phyloP scores from a whole-genome alignment of 2,888 invertebrate genomes.

The Alentia gelatinosa region DNA sequence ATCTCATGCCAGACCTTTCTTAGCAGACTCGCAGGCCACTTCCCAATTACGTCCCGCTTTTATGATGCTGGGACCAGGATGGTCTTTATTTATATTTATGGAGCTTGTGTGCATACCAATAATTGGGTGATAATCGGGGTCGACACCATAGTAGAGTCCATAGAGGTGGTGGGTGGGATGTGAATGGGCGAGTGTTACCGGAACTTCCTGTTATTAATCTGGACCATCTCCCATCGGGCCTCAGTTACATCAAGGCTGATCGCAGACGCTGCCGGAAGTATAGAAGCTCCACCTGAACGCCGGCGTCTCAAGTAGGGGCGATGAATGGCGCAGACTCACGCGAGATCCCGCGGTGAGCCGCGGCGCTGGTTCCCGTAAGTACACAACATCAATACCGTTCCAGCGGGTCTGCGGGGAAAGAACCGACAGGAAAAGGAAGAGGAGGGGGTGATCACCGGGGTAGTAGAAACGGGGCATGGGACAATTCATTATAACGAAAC shows the following conservation, averaged over 20 bases:
- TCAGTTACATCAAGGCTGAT: neutral
- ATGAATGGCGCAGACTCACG: neutral
- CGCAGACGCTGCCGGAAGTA: neutral
- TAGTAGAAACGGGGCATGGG: neutral
- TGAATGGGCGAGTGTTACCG: no score
- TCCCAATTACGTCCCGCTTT: neutral
- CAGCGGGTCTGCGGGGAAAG: neutral
- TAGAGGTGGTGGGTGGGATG: neutral
- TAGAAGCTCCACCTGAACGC: neutral
- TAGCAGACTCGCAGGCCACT: neutral
- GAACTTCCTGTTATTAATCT: neutral
- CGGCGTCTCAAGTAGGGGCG: neutral
- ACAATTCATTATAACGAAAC: neutral
- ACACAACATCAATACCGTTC: neutral
- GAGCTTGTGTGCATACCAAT: neutral
- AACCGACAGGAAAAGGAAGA: neutral
- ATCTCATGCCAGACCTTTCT: neutral
- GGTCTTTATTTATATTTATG: neutral
- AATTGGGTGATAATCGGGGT: neutral
- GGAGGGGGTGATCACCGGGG: neutral
- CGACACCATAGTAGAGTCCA: neutral
- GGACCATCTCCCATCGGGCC: neutral
- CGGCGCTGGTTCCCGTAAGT: neutral
- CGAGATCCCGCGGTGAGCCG: neutral
- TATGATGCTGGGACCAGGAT: neutral